Conservation (phyloP, 2,113 vertebrate species). For the Apodemus speciosus region DNA sequence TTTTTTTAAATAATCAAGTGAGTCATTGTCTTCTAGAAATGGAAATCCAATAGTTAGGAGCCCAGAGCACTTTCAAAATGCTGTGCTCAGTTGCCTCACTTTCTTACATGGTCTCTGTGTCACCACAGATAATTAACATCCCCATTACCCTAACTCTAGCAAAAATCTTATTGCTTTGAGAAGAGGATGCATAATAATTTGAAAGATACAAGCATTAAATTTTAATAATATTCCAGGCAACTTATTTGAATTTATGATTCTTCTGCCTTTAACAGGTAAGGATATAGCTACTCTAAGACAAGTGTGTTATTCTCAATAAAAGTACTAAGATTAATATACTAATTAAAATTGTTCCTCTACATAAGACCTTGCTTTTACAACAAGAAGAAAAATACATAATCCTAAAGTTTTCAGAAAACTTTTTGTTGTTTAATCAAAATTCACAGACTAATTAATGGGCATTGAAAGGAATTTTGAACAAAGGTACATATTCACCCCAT, state of each 20-base stretch:
- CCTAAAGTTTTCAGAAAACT: slow-evolving; percentile 26
- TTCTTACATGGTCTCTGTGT: not conserved
- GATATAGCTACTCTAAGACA: not conserved
- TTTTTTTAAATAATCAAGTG: not conserved
- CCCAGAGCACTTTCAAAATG: slow-evolving; percentile 19
- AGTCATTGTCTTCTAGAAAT: not conserved
- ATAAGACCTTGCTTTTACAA: not conserved
- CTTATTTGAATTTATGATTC: not conserved
- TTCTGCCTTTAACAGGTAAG: not conserved
- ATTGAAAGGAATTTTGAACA: slow-evolving; percentile 11
- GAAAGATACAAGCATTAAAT: slow-evolving; percentile 14
- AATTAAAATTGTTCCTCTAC: not conserved
- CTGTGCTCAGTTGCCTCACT: slow-evolving; percentile 2
- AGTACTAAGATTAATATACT: not conserved
- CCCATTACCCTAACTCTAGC: slow-evolving; percentile 10
- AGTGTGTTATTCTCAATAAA: slow-evolving; percentile 18
- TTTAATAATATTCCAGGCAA: not conserved
- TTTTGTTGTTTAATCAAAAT: slow-evolving; percentile 24
- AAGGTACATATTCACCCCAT: slow-evolving; percentile 29
- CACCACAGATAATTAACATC: slow-evolving; percentile 19
- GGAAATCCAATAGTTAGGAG: slow-evolving; percentile 8
- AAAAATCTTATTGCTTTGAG: not conserved
- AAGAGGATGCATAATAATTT: not conserved
- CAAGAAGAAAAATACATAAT: not conserved
- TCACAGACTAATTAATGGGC: slow-evolving; percentile 25